phyloP scores from a whole-genome alignment of 2,888 invertebrate genomes.

The Cryptophagus acutangulus region DNA sequence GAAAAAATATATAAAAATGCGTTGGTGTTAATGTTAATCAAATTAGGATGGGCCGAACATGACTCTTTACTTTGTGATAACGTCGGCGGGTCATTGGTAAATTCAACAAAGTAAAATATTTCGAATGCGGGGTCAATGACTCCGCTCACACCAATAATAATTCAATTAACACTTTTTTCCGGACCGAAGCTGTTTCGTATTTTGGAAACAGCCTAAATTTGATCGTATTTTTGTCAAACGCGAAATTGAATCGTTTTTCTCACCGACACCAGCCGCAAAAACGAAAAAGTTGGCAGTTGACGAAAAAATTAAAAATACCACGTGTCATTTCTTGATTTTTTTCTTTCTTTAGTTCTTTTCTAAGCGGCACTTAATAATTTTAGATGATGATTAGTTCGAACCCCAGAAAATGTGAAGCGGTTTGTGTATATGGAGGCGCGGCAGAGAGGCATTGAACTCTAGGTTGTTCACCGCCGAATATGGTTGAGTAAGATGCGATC shows the following conservation, averaged over 20 bases:
- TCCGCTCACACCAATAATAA: too few species aligned
- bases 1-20: not conserved
- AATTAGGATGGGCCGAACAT: constrained; percentile 26
- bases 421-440: constrained; percentile 41
- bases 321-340: too few species aligned
- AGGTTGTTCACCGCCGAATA: constrained; percentile 49
- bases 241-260: too few species aligned
- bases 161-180: too few species aligned
- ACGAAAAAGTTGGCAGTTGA: too few species aligned
- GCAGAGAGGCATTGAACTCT: constrained; percentile 45
- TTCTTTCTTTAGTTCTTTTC: too few species aligned
- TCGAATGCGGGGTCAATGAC: constrained; percentile 30
- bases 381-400: constrained; percentile 20
- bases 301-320: too few species aligned
- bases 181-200: too few species aligned
- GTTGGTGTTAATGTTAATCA: constrained; percentile 21
- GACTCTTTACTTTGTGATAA: constrained; percentile 30
- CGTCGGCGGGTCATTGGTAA: constrained; percentile 36
- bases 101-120: constrained; percentile 36
- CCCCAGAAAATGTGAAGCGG: constrained; percentile 29
- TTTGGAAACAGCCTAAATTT: too few species aligned
- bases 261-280: too few species aligned
- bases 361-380: constrained; percentile 15
- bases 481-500: constrained; percentile 39
- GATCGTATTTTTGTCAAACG: too few species aligned